phyloP scores from a whole-genome alignment of 2,888 invertebrate genomes.

The Rhogogaster chlorosoma region DNA sequence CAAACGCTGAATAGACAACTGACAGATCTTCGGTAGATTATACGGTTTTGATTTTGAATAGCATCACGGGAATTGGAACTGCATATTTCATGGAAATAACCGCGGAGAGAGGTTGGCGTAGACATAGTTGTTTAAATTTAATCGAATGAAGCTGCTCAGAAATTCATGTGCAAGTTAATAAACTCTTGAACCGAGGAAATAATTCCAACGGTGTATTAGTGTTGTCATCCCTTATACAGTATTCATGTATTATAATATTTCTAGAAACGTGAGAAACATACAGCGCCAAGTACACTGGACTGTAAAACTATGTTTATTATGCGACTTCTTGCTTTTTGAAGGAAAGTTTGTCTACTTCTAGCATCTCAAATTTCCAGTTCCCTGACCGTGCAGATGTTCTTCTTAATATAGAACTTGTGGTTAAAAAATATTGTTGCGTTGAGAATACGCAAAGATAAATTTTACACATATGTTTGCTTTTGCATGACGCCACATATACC shows the following conservation, averaged over 20 bases:
- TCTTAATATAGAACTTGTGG: constrained; percentile 21
- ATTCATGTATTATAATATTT: background rate
- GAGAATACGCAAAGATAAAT: constrained; percentile 24
- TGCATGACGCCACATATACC: background rate
- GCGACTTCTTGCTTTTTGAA: background rate
- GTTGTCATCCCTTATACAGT: background rate
- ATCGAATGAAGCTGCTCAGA: constrained; percentile 34
- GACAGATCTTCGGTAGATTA: constrained; percentile 26
- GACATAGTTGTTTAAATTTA: constrained; percentile 42
- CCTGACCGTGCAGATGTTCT: background rate
- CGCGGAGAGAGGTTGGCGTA: constrained; percentile 21
- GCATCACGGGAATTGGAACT: constrained; percentile 16
- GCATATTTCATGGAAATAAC: constrained; percentile 42
- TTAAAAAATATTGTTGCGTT: constrained; percentile 16
- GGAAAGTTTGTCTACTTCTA: background rate
- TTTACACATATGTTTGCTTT: background rate
- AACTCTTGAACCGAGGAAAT: background rate
- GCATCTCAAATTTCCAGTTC: background rate
- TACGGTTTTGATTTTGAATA: constrained; percentile 26
- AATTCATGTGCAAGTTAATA: constrained; percentile 10
- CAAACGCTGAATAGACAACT: constrained; percentile 12
- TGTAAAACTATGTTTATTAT: background rate
- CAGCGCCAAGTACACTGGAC: background rate
- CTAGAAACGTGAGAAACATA: background rate
- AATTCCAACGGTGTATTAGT: background rate